Conservation (phyloP, 2,888 invertebrate genomes). For the Colostygia pectinataria region DNA sequence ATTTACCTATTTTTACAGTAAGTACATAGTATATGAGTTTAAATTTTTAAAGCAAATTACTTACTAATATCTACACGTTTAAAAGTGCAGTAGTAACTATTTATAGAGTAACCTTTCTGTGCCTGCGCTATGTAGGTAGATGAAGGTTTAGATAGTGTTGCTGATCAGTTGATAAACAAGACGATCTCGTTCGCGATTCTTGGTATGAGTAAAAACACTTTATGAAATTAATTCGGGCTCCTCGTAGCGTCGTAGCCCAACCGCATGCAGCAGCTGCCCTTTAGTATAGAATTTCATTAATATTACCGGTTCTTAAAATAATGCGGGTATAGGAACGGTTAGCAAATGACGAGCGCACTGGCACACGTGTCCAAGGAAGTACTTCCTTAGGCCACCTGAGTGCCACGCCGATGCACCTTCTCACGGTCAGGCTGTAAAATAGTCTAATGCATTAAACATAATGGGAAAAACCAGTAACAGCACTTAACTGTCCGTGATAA, state of each 20-base stretch:
- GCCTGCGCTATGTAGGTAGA: not conserved
- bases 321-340: conserved; percentile 73
- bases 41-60: too few species aligned
- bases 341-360: conserved; percentile 55
- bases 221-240: conserved; percentile 60
- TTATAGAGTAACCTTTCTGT: conserved; percentile 16
- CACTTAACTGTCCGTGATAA: conserved; percentile 53
- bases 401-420: conserved; percentile 57
- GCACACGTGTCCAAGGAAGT: conserved; percentile 71
- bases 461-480: conserved; percentile 60
- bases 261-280: conserved; percentile 72
- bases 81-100: conserved; percentile 10
- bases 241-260: conserved; percentile 52
- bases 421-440: conserved; percentile 62
- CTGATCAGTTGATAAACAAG: conserved; percentile 22
- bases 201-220: conserved; percentile 44
- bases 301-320: conserved; percentile 74
- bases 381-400: conserved; percentile 68
- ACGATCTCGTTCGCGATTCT: conserved; percentile 21
- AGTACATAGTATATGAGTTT: too few species aligned
- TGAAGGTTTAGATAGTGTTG: conserved; percentile 3
- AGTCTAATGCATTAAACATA: conserved; percentile 60
- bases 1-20: too few species aligned
- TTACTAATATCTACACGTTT: too few species aligned
- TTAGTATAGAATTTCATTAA: conserved; percentile 76